Evolutionary conservation across 2,888 invertebrate genomes (phyloP).

Genomic region (Steinernema scapterisci): DNA sequence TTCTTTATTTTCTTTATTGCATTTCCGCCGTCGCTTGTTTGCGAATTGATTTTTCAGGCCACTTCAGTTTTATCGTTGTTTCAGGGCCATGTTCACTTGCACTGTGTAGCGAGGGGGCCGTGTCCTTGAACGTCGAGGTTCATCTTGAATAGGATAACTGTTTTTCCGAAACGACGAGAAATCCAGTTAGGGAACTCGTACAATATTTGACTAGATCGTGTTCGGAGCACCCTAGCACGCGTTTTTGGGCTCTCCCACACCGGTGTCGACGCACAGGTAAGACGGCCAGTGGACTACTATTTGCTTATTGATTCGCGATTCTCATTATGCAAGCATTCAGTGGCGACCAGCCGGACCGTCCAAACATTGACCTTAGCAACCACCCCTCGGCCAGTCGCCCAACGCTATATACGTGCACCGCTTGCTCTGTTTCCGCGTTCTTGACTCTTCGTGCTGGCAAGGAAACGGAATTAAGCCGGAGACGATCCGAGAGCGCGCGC

Average conservation of each 20-base stretch:
- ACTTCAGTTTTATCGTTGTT: not conserved
- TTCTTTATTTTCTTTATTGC: not conserved
- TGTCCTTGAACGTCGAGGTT: too few species aligned
- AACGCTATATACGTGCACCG: too few species aligned
- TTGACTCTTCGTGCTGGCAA: not conserved
- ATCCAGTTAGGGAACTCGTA: too few species aligned
- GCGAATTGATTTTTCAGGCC: not conserved
- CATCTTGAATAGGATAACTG: too few species aligned
- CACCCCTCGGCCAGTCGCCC: not conserved
- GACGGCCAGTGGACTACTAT: not conserved
- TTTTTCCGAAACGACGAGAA: too few species aligned
- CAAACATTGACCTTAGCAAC: slow-evolving; percentile 23
- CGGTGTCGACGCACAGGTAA: not conserved
- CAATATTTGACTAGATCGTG: too few species aligned
- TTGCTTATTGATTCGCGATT: slow-evolving; percentile 22
- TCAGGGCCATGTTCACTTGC: not conserved
- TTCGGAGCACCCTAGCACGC: too few species aligned
- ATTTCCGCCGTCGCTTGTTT: not conserved
- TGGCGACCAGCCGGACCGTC: not conserved
- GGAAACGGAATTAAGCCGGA: not conserved
- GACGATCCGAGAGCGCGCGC: not conserved
- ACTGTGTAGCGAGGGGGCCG: too few species aligned
- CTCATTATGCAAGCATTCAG: slow-evolving; percentile 29
- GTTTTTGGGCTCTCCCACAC: too few species aligned
- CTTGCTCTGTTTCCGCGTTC: not conserved